These are phyloP conservation scores for Epinotia demarniana DNA, from an alignment of 2,888 invertebrate genomes.

Conservation along the genomic window DNA sequence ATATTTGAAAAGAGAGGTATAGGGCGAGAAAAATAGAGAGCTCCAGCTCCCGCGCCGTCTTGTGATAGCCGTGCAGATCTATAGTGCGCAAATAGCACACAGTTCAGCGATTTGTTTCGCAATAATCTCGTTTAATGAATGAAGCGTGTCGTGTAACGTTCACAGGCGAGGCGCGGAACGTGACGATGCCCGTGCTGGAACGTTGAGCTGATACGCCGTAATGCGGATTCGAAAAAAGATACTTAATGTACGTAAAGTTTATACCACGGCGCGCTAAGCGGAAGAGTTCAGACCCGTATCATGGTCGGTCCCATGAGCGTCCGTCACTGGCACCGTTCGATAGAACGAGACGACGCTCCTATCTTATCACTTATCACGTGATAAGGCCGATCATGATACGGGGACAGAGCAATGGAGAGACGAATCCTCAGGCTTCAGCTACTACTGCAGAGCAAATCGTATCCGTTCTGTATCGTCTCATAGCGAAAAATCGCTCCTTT, in stretches of 20 bases:
- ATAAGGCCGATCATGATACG: too few species aligned
- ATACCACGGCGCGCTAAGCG: background rate
- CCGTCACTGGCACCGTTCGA: too few species aligned
- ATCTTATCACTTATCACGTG: too few species aligned
- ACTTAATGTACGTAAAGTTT: conserved; percentile 2
- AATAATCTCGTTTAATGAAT: conserved; percentile 43
- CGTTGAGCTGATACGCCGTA: conserved; percentile 50
- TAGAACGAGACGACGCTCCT: too few species aligned
- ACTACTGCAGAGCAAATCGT: background rate
- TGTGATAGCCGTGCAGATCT: too few species aligned
- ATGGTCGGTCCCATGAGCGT: too few species aligned
- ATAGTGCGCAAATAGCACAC: background rate
- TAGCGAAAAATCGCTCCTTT: conserved; percentile 11
- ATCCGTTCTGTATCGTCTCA: background rate
- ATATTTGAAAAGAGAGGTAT: too few species aligned
- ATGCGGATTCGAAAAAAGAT: conserved; percentile 19
- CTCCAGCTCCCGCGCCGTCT: too few species aligned
- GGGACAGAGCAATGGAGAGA: background rate
- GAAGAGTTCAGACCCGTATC: too few species aligned
- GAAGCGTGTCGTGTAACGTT: conserved; percentile 52
- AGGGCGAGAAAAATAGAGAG: too few species aligned
- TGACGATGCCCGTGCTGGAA: conserved; percentile 55
- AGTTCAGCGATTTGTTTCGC: background rate
- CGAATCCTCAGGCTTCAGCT: background rate
- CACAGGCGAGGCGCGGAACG: conserved; percentile 68